Evolutionary conservation across 2,888 invertebrate species (phyloP).

Genomic region (Physocephala rufipes): DNA sequence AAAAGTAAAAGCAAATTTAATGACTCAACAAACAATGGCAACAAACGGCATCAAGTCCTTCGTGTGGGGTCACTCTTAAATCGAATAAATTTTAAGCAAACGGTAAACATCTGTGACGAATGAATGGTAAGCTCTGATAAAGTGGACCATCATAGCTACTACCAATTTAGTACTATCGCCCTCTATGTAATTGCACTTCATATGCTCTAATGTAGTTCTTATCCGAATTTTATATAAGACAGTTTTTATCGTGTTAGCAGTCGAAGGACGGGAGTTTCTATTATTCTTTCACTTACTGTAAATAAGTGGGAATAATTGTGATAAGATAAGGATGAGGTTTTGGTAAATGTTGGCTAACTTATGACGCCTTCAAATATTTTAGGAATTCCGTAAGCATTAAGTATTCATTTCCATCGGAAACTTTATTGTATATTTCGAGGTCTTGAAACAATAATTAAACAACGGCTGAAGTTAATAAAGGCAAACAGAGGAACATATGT

Average conservation of each 20-base stretch:
- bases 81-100: conserved; percentile 37
- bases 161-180: conserved; percentile 14
- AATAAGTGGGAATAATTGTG: conserved; percentile 48
- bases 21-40: conserved; percentile 2
- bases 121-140: conserved; percentile 58
- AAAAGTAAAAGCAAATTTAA: conserved; percentile 26
- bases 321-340: conserved; percentile 50
- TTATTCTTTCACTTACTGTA: background rate
- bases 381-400: conserved; percentile 35
- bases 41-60: background rate
- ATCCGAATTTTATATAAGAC: conserved; percentile 58
- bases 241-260: conserved; percentile 4
- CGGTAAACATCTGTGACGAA: conserved; percentile 61
- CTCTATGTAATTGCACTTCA: conserved; percentile 26
- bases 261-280: conserved; percentile 21
- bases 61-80: conserved; percentile 8
- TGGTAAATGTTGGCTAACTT: conserved; percentile 36
- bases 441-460: conserved; percentile 18
- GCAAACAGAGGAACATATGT: conserved; percentile 7
- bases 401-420: conserved; percentile 27
- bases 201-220: conserved; percentile 60
- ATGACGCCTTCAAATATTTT: conserved; percentile 47
- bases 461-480: conserved; percentile 1
- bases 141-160: background rate
- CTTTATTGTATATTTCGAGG: conserved; percentile 13